Evolutionary conservation across 2,888 invertebrate species (phyloP), one percentile per base, ranked within the genome.

Genomic region (Agriopis leucophaearia): DNA sequence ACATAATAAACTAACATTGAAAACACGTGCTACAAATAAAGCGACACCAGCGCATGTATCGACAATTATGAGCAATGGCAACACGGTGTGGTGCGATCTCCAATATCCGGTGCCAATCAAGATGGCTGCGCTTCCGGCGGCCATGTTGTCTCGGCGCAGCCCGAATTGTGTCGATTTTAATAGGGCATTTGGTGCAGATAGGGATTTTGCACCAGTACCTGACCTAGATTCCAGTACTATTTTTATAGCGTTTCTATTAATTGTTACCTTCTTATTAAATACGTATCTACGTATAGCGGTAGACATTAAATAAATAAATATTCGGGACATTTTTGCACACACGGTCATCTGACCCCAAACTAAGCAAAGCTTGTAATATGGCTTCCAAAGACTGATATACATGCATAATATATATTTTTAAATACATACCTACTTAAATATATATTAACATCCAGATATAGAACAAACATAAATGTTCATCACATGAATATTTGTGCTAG

Each of bases 61-160:
- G 38, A 57, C 54, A 69, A 70, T 55, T 64, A 64, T 69, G 45
- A 64, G 64, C 56, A 67, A 59, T 15, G 42, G 64, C 66, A 64
- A 51, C 57, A 55, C 65, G 52, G 58, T 47, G 60, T 69, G 61
- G 47, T 58, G 50, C 79, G 73, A 82, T 84, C 84, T 80, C 78
- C 82, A 79, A 85, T 85, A 84, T 85, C 83, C 84, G 86, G 75
- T 76, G 80, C 80, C 88, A 90, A 90, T 88, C 91, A 89, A 91
- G 88, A 89, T 91, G 89, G 90, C 86, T 75, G 83, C 78, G 82
- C 85, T 81, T 90, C 90, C 90, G 88, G 79, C 81, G 78, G 81
- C 82, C 83, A 81, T 84, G 84, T 86, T 87, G 82, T 80, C 80
- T 69, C 75, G 78, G 76, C 76, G 74, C 77, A 71, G 47, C 54